Evolutionary conservation across 2,888 invertebrate species (phyloP).

Genomic region (Alloplasta piceator): DNA sequence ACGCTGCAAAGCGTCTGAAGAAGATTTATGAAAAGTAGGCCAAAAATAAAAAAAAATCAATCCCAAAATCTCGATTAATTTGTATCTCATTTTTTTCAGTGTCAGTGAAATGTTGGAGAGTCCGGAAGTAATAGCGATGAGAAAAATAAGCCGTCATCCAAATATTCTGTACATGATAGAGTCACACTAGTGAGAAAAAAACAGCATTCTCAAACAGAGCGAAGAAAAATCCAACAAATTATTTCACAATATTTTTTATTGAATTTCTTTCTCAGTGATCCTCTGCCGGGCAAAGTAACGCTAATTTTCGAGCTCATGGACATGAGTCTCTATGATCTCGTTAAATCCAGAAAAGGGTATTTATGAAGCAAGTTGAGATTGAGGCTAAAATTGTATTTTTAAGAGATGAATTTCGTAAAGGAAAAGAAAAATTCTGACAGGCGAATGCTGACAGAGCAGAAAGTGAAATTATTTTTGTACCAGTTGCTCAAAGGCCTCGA

Average conservation of each 20-base stretch:
- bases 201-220: not conserved
- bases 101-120: conserved; percentile 84
- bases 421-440: conserved; percentile 71
- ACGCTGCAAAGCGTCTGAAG: conserved; percentile 88
- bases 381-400: not conserved
- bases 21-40: conserved; percentile 85
- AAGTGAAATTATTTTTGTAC: conserved; percentile 86
- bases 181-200: conserved; percentile 86
- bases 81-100: conserved; percentile 77
- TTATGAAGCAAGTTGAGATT: conserved; percentile 56
- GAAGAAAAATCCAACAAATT: conserved; percentile 4
- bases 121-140: conserved; percentile 87
- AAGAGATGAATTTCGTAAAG: conserved; percentile 27
- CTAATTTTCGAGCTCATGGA: conserved; percentile 89
- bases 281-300: conserved; percentile 85
- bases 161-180: conserved; percentile 87
- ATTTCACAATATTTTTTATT: conserved; percentile 1
- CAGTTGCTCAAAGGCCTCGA: conserved; percentile 87
- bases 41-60: conserved; percentile 58
- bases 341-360: conserved; percentile 84
- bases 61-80: conserved; percentile 20
- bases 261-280: conserved; percentile 83
- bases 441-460: conserved; percentile 84
- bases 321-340: conserved; percentile 88
- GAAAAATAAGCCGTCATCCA: conserved; percentile 86